Conservation (phyloP, 2,888 invertebrate genomes). For the Magallana nippona region DNA sequence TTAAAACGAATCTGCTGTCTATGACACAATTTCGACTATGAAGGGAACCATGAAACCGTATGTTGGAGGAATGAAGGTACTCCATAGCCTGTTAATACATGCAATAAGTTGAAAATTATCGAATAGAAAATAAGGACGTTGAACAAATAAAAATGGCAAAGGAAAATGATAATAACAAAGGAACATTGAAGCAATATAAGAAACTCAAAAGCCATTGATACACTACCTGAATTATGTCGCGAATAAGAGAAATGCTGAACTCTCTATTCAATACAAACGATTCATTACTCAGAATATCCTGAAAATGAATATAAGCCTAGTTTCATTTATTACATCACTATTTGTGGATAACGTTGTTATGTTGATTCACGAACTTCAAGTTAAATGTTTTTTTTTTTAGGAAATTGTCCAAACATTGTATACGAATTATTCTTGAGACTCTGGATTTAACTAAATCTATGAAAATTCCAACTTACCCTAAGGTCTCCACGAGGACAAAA, state of each 20-base stretch:
- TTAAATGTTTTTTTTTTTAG: too few relatives aligned
- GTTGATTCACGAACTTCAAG: not conserved
- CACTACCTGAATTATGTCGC: constrained; percentile 91
- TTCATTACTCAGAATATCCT: constrained; percentile 89
- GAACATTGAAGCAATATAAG: not conserved
- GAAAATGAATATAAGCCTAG: not conserved
- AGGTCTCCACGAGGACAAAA: constrained; percentile 1
- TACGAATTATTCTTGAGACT: too few relatives aligned
- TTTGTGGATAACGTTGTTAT: not conserved
- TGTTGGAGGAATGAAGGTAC: constrained; percentile 90
- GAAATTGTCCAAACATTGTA: too few relatives aligned
- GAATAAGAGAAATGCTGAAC: constrained; percentile 93
- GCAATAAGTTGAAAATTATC: too few relatives aligned
- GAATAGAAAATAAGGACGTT: not conserved
- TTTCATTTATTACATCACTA: not conserved
- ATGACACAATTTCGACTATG: constrained; percentile 93
- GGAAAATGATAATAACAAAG: not conserved
- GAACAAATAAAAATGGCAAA: not conserved
- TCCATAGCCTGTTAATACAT: constrained; percentile 86
- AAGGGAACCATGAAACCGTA: constrained; percentile 91
- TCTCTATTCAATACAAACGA: constrained; percentile 93
- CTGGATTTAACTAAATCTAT: too few relatives aligned
- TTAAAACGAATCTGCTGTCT: constrained; percentile 93
- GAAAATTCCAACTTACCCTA: not conserved
- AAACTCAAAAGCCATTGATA: constrained; percentile 1